phyloP scores from a whole-genome alignment of 1,140 invertebrate genomes.

The Bactericera cockerelli region DNA sequence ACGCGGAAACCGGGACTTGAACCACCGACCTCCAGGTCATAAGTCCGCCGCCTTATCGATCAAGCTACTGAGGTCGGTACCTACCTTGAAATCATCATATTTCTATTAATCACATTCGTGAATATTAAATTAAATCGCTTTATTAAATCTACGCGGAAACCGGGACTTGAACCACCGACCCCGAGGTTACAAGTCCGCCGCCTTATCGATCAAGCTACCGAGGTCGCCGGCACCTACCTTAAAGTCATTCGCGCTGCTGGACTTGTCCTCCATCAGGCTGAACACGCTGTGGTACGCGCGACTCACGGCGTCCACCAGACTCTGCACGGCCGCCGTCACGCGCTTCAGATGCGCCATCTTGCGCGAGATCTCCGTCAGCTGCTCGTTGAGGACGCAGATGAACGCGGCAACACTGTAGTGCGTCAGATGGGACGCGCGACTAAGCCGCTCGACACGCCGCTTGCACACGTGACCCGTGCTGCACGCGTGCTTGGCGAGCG shows the following conservation, averaged over 20 bases:
- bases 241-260: slow-evolving; percentile 14
- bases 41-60: too few relatives aligned
- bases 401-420: slow-evolving; percentile 47
- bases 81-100: too few relatives aligned
- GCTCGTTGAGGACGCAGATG: slow-evolving; percentile 37
- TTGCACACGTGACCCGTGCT: slow-evolving; percentile 73
- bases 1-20: too few relatives aligned
- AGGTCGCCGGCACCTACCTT: too few relatives aligned
- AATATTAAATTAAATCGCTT: too few relatives aligned
- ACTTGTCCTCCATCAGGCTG: slow-evolving; percentile 18
- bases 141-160: too few relatives aligned
- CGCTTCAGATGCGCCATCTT: slow-evolving; percentile 35
- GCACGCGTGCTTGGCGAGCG: slow-evolving; percentile 72
- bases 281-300: slow-evolving; percentile 22
- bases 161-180: too few relatives aligned
- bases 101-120: too few relatives aligned
- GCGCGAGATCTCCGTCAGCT: slow-evolving; percentile 33
- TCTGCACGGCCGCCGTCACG: slow-evolving; percentile 32
- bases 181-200: too few relatives aligned
- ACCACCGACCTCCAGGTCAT: too few relatives aligned
- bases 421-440: slow-evolving; percentile 44
- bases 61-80: too few relatives aligned
- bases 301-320: slow-evolving; percentile 26
- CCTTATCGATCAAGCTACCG: too few relatives aligned
- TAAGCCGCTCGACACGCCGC: slow-evolving; percentile 54